Evolutionary conservation across 2,113 vertebrate genomes (phyloP).

Genomic region (Pachypanchax playfairii): DNA sequence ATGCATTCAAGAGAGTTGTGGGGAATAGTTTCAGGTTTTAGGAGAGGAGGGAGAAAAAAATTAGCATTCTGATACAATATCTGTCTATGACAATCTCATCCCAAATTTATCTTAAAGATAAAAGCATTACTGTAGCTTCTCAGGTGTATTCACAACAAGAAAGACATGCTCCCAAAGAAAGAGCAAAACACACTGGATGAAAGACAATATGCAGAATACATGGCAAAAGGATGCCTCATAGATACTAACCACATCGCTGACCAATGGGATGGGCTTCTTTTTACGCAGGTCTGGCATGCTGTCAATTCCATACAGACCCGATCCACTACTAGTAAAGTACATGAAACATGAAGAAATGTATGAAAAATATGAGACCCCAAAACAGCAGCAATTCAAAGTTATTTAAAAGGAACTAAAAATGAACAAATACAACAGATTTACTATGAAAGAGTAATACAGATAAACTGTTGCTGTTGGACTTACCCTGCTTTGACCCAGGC

Average conservation of each 20-base stretch:
- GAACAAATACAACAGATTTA: neutral
- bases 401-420: too few relatives aligned
- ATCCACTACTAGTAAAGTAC: constrained; percentile 80
- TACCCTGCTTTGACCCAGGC: constrained; percentile 93
- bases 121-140: constrained; percentile 13
- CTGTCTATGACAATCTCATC: constrained; percentile 47
- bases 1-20: constrained; percentile 87
- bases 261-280: constrained; percentile 93
- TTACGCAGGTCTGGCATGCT: constrained; percentile 98
- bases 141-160: constrained; percentile 30
- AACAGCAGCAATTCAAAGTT: neutral
- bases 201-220: neutral
- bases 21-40: constrained; percentile 80
- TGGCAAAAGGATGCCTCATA: neutral
- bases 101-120: constrained; percentile 30
- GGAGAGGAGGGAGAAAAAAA: constrained; percentile 76
- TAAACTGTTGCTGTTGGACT: constrained; percentile 51
- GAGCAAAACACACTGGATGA: constrained; percentile 26
- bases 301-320: constrained; percentile 96
- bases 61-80: constrained; percentile 65
- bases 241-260: constrained; percentile 96
- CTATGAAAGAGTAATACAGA: neutral
- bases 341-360: neutral
- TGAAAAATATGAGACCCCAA: neutral
- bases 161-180: constrained; percentile 9